Evolutionary conservation across 1,140 invertebrate species (phyloP).

Genomic region (Lordiphosa stackelbergi): DNA sequence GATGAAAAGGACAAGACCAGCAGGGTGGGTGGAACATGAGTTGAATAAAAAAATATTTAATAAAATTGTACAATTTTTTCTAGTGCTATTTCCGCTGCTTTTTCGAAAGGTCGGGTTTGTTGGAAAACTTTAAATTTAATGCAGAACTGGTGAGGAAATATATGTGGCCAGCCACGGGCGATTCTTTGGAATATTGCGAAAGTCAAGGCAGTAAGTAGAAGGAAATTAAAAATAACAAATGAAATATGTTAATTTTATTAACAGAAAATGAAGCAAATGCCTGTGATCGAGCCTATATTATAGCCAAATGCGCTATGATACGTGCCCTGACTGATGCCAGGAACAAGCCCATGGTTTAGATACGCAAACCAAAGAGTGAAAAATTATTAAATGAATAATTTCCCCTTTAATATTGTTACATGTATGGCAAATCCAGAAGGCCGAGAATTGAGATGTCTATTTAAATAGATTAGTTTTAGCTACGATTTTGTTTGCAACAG

Average conservation of each 20-base stretch:
- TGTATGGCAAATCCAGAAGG: no score
- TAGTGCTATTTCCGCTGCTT: conserved; percentile 72
- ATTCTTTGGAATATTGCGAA: conserved; percentile 63
- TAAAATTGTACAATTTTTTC: not conserved
- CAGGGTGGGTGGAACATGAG: conserved; percentile 41
- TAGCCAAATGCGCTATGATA: conserved; percentile 56
- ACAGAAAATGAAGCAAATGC: conserved; percentile 55
- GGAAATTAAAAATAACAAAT: not conserved
- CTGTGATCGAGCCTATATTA: conserved; percentile 58
- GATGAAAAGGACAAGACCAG: conserved; percentile 66
- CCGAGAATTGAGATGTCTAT: no score
- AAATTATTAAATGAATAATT: no score
- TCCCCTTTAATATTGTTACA: no score
- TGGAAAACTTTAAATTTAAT: conserved; percentile 67
- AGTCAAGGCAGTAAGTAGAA: conserved; percentile 51
- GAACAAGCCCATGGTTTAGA: conserved; percentile 57
- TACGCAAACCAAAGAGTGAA: not conserved
- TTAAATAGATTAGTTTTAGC: no score
- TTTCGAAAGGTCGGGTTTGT: conserved; percentile 61
- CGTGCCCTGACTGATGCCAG: conserved; percentile 61
- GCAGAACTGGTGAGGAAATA: conserved; percentile 46
- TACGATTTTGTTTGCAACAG: no score
- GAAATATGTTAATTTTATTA: not conserved
- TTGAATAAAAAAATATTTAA: no score
- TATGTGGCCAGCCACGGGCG: conserved; percentile 68